phyloP scores from a whole-genome alignment of 1,140 invertebrate species.

The Lasioglossum baleicum region DNA sequence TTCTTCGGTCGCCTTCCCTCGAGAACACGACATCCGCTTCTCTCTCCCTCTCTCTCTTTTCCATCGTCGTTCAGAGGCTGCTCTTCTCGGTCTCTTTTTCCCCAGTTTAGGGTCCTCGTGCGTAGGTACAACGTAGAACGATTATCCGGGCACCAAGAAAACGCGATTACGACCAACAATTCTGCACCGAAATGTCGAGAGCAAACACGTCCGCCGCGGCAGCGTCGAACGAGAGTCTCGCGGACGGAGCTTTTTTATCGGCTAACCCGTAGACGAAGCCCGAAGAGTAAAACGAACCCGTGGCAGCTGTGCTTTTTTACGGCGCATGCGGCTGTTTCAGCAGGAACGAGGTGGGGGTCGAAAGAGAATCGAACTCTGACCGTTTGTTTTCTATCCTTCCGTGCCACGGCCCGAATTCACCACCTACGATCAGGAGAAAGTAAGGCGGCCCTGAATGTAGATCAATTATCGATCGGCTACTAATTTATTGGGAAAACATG shows the following conservation, averaged over 20 bases:
- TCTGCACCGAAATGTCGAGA: constrained; percentile 13
- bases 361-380: constrained; percentile 62
- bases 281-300: constrained; percentile 65
- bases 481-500: neutral
- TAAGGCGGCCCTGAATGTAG: constrained; percentile 19
- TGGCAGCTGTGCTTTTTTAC: constrained; percentile 68
- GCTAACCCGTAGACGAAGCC: constrained; percentile 64
- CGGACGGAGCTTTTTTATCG: constrained; percentile 73
- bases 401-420: constrained; percentile 21
- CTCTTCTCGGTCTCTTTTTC: neutral
- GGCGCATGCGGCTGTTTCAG: constrained; percentile 69
- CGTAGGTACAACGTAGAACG: constrained; percentile 10
- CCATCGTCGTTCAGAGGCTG: no score
- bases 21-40: no score
- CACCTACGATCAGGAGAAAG: constrained; percentile 54
- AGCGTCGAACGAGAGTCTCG: constrained; percentile 56
- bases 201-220: constrained; percentile 11
- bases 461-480: constrained; percentile 30
- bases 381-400: constrained; percentile 48
- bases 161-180: constrained; percentile 28
- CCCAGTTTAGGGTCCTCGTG: neutral
- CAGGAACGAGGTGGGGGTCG: constrained; percentile 55
- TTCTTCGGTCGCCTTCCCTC: neutral
- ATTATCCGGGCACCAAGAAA: constrained; percentile 29
- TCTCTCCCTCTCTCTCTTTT: no score